Base-by-base conservation (phyloP, 1,140 invertebrate species). In the Pseudobourletiella spinata region DNA sequence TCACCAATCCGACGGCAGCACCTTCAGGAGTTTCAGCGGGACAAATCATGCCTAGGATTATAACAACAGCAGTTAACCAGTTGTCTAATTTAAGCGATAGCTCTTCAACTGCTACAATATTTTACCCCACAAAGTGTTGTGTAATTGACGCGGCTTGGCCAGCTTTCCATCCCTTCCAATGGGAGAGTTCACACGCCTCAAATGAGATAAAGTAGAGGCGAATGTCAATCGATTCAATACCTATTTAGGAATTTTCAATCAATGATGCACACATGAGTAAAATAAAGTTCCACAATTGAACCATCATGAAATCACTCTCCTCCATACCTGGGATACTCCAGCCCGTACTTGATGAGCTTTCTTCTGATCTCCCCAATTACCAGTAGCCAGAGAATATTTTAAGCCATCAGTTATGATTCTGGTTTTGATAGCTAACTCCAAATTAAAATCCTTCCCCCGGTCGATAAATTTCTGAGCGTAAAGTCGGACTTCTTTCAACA, bases 331-430 rank as follows among this genome's bases (percentile, higher is more conserved):
- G 58, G 87, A 89, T 15, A 93, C 90, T 29, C 91, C 91, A 67
- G 94, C 93, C 76, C 94, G 81, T 4, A 92, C 90, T 78, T 96
- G 92, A 86, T 98, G 95, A 63, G 96, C 96, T 76, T 99, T 99
- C 76, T 98, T 99, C 77, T 99, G 96, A 75, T 99, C 96, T 35
- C 96, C 96, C 96, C 96, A 99, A 77, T 99, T 99, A 29, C 96
- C 96, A 39, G 96, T 99, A 71, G 96, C 95, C 65, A 99, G 78
- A 0, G 95, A 98, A 76, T 99, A 99, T 66, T 92, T 80, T 24
- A 99, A 78, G n/a, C 96, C 96, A 77, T 98, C 94, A 2, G 95
- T 98, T 56, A 99, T 98, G 42, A 97, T 93, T 74, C 94, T 87
- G 0, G 95, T 97, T 77, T 97, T 98, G 46, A 99, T 95, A 26